phyloP scores from a whole-genome alignment of 2,797 vertebrate species.

The Streptopelia turtur region DNA sequence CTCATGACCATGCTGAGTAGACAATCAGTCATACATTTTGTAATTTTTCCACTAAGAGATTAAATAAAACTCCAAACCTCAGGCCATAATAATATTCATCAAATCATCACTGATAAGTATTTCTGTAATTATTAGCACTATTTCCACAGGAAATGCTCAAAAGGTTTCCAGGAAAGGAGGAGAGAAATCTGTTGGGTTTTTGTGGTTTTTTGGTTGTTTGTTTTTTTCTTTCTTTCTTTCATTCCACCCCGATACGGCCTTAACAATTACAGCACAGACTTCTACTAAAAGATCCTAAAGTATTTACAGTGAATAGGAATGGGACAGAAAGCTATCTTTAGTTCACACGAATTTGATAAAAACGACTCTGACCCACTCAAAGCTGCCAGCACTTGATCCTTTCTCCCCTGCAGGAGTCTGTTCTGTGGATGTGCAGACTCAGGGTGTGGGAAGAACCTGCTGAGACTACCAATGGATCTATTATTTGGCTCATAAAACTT shows the following conservation, averaged over 20 bases:
- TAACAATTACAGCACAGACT: not conserved
- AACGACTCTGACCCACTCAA: not conserved
- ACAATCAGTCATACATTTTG: not conserved
- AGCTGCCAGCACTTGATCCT: slow-evolving; percentile 14
- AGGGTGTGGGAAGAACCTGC: slow-evolving; percentile 66
- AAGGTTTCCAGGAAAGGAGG: not conserved
- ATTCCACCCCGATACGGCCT: not conserved
- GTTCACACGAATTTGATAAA: slow-evolving; percentile 10
- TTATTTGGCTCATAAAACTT: slow-evolving; percentile 76
- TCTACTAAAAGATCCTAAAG: slow-evolving; percentile 17
- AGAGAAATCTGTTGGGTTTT: not conserved
- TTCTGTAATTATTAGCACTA: not conserved
- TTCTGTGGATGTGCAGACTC: slow-evolving; percentile 55
- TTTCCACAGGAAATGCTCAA: not conserved
- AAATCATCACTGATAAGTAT: not conserved
- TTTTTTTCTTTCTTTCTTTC: not conserved
- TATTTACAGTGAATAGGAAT: not conserved
- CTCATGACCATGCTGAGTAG: not conserved
- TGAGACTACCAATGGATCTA: slow-evolving; percentile 72
- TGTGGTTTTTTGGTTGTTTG: no score
- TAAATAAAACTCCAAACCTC: slow-evolving; percentile 4
- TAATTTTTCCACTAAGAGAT: not conserved
- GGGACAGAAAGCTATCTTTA: not conserved
- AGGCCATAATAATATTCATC: not conserved
- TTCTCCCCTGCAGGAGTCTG: slow-evolving; percentile 42